Conservation (phyloP, 2,113 vertebrate species). For the Thomomys bottae region DNA sequence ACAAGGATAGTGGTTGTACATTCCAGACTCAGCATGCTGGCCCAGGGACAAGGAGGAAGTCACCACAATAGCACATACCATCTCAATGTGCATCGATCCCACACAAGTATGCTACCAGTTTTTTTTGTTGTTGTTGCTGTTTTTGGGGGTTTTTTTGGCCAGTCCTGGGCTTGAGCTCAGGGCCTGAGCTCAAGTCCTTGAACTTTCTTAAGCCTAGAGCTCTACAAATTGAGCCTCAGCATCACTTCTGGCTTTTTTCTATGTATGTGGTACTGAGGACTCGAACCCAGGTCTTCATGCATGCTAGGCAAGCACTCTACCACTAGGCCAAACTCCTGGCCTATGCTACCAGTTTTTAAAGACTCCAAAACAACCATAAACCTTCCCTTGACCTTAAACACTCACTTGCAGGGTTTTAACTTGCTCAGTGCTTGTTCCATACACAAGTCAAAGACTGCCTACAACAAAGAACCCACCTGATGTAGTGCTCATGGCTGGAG, state of each 20-base stretch:
- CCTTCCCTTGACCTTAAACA: neutral
- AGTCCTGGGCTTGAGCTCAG: too few relatives aligned
- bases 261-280: too few relatives aligned
- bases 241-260: too few relatives aligned
- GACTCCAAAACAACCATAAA: neutral
- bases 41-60: neutral
- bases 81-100: too few relatives aligned
- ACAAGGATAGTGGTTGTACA: neutral
- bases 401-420: neutral
- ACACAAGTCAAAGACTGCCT: neutral
- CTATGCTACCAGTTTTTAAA: constrained; percentile 31
- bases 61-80: neutral
- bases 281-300: too few relatives aligned
- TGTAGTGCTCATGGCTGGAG: constrained; percentile 87
- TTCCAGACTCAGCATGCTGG: neutral
- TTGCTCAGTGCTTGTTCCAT: neutral
- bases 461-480: constrained; percentile 87
- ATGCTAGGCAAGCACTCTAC: too few relatives aligned
- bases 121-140: neutral
- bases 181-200: too few relatives aligned
- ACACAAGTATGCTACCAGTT: neutral
- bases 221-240: too few relatives aligned
- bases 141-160: too few relatives aligned
- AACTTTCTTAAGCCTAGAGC: neutral
- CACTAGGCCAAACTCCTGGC: too few relatives aligned